Evolutionary conservation across 2,797 vertebrate species (phyloP), one percentile per base, ranked within the genome.

Genomic region (Eulemur coronatus): DNA sequence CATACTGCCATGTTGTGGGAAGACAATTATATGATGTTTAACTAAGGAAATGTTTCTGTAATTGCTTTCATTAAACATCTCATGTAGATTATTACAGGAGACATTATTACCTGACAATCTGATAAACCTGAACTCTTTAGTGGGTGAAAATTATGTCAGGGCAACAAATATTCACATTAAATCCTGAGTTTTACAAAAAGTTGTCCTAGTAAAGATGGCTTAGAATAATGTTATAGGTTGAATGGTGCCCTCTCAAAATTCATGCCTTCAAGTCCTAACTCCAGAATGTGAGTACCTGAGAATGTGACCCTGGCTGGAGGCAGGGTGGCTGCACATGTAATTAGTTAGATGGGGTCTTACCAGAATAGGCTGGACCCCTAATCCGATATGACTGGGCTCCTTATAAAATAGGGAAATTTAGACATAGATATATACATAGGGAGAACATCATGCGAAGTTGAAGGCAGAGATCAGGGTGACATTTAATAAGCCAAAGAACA

Each of bases 1-100:
- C 92, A 72, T 33, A 43, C 28, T 89, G 46, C 59, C 48, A 4
- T 70, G 46, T 92, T 84, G 75, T 92, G 57, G 75, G 59, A 97
- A 96, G 95, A 97, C 94, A 97, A 91, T 96, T 95, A 90, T 63
- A 93, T 80, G 73, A 94, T 75, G 63, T 96, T 97, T 96, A 97
- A 94, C 86, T 94, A 84, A 96, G 92, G 63, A 90, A 91, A 88
- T 94, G 48, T 72, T 86, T 95, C 38, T 20, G 69, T 95, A 96
- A 91, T 94, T 96, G 85, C 65, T 96, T 97, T 93, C 92, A 95
- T 95, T 97, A 96, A 95, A 94, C 75, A 80, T 84, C 78, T 95
- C 84, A 48, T 43, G 46, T 61, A 92, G 43, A 76, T 96, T 96
- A 92, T 93, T 94, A 90, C 70, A 84, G n/a, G 63, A 95, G 35